phyloP scores from a whole-genome alignment of 2,888 invertebrate species.

The Andricus curvator region DNA sequence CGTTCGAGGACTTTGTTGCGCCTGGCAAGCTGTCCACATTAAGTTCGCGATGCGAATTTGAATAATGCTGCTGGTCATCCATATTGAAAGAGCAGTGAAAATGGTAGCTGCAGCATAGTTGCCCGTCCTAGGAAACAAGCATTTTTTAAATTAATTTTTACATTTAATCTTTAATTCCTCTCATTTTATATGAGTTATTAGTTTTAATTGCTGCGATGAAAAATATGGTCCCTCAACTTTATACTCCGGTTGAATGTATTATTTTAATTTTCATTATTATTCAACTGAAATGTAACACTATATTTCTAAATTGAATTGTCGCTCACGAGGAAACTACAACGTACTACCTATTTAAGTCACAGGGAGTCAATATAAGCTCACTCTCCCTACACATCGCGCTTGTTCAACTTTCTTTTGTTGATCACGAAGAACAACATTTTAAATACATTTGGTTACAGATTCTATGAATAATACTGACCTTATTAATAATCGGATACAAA shows the following conservation, averaged over 20 bases:
- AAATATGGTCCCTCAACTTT: not conserved
- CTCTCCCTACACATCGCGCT: too few relatives aligned
- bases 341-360: too few relatives aligned
- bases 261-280: too few relatives aligned
- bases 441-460: too few relatives aligned
- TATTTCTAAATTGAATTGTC: too few relatives aligned
- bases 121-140: constrained; percentile 78
- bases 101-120: constrained; percentile 80
- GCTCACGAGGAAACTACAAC: too few relatives aligned
- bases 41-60: constrained; percentile 65
- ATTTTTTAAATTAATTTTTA: not conserved
- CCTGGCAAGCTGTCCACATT: constrained; percentile 61
- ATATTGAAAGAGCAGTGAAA: constrained; percentile 78
- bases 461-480: too few relatives aligned
- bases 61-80: constrained; percentile 66
- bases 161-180: not conserved
- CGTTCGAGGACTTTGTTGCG: constrained; percentile 64
- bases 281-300: too few relatives aligned
- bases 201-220: not conserved
- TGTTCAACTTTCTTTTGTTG: too few relatives aligned
- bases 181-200: not conserved
- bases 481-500: too few relatives aligned
- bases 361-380: too few relatives aligned
- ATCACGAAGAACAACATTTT: too few relatives aligned
- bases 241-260: not conserved